Base-by-base conservation (phyloP, 1,140 invertebrate species). In the Trissolcus basalis region DNA sequence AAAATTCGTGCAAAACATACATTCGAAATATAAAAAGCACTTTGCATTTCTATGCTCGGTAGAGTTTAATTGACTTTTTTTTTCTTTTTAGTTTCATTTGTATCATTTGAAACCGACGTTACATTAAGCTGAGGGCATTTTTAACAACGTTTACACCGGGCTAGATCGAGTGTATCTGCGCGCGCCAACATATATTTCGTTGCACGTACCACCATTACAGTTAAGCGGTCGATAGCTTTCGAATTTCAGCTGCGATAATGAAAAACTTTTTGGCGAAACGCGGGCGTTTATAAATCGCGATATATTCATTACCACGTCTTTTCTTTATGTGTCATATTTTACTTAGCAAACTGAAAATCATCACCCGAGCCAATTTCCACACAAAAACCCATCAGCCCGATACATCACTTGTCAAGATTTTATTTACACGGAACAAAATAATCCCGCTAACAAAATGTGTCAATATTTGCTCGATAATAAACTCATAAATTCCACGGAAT, bases 301-400 rank as follows among this genome's bases (percentile, higher is more conserved):
- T 61, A 43, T 43, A 60, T 55, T 70, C 56, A 60, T 61, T 61
- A 55, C n/a, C 55, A 53, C 48, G 39, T 59, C n/a, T 39, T 9
- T 9, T 39, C 36, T 3, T 44, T 4, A 7, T 4, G 16, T 8
- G 15, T 43, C 56, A 56, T 50, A 63, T 58, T 61, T 71, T 61
- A 54, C 56, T 60, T 61, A 49, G 45, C 51, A 55, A 44, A 73
- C 60, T 54, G 54, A 60, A 16, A 36, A 60, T 53, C 64, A 65
- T 59, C 60, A 60, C 65, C 51, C 35, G 49, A 43, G 47, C 33
- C 45, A 58, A 56, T 55, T 56, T 53, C 50, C 39, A 64, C 58
- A 72, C 60, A 65, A 72, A 72, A 72, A 58, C 33, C 35, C 56
- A 55, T 61, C 56, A 39, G 15, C 14, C 33, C 65, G 33, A 54